Evolutionary conservation across 2,888 invertebrate genomes (phyloP).

Genomic region (Dexiosoma caninum): DNA sequence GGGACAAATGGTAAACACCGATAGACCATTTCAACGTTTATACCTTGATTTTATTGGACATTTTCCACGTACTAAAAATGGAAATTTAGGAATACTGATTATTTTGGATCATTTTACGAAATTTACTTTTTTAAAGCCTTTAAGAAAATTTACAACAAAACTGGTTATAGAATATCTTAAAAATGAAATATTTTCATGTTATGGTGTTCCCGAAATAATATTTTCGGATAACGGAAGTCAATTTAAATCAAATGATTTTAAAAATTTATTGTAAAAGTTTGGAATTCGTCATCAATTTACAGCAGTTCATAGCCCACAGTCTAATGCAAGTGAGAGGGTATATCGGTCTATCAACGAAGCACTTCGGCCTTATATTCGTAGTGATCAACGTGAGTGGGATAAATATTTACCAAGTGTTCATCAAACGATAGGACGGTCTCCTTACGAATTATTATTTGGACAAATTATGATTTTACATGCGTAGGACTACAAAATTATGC

Average conservation of each 20-base stretch:
- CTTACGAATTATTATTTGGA: neutral
- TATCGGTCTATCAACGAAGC: constrained; percentile 6
- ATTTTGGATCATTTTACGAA: no score
- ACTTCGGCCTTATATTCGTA: neutral
- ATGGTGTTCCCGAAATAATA: neutral
- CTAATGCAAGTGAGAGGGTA: neutral
- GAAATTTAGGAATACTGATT: no score
- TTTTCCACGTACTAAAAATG: no score
- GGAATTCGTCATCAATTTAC: no score
- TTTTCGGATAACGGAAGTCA: constrained; percentile 5
- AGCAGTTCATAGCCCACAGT: no score
- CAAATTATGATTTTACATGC: neutral
- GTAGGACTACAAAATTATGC: neutral
- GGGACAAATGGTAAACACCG: no score
- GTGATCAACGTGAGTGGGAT: constrained; percentile 4
- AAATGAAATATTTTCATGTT: neutral
- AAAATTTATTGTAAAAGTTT: no score
- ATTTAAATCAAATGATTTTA: neutral
- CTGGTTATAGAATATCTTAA: neutral
- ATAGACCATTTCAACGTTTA: constrained; percentile 9
- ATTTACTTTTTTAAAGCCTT: no score
- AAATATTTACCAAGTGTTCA: neutral
- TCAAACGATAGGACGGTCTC: neutral
- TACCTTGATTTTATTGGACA: neutral
- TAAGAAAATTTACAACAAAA: neutral